Base-by-base conservation (phyloP, 2,888 invertebrate genomes). In the Helobdella robusta region DNA sequence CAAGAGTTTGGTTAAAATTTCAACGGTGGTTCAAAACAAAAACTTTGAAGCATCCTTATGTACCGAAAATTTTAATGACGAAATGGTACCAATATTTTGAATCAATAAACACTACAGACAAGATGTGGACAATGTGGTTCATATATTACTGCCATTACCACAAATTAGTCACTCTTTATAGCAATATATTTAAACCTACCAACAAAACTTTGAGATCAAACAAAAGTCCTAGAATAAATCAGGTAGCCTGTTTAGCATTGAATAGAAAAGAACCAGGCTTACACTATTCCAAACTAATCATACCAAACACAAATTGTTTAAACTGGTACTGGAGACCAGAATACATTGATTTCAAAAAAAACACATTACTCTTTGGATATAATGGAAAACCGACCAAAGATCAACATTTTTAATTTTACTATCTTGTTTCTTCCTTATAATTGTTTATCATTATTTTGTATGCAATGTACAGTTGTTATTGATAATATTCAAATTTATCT, bases 111-210 rank as follows among this genome's bases (percentile, higher is more conserved):
- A 69, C 67, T 15, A 63, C 72, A 0, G 70, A 73, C 20, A 67
- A 50, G 2, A 74, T 76, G 72, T 75, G 75, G 75, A 72, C 74
- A 0, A 74, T 75, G 70, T 75, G 75, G 75, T 72, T 74, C 64
- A 73, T 75, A 6, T 73, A 73, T 67, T 72, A 70, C 68, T 70
- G 73, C 15, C 71, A 72, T 66, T 66, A 69, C 62, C 52, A 71
- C 32, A 69, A 69, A n/a, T 71, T 73, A 50, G 63, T 59, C 46
- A 71, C 71, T 2, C 23, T 74, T 2, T 74, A 73, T 61, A 64
- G 68, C 20, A 74, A 73, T 58, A 69, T 73, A 3, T 23, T 25
- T 11, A 25, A 30, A 28, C 56, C 56, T 6, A n/a, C 3, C 32
- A 25, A 56, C 20, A 56, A 32, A 28, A 11, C n/a, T 11, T 11